These are phyloP conservation scores for Cacoxenus indagator DNA, from an alignment of 2,888 invertebrate genomes.

Conservation along the genomic window DNA sequence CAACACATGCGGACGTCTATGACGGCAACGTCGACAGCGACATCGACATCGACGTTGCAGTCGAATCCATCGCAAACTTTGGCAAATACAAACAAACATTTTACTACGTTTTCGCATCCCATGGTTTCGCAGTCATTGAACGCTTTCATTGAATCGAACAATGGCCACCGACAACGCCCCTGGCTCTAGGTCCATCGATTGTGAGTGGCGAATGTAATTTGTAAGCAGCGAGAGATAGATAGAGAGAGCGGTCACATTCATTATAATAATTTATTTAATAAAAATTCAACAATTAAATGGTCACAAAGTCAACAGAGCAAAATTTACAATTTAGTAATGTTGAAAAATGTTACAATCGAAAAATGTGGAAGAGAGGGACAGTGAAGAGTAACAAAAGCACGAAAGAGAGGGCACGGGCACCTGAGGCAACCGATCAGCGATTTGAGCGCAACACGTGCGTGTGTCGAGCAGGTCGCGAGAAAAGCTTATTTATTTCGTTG, in stretches of 20 bases:
- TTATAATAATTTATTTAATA: slow-evolving; percentile 64
- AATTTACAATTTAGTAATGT: slow-evolving; percentile 16
- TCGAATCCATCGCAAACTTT: no score
- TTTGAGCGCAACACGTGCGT: neutral
- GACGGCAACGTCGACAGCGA: neutral
- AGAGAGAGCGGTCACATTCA: slow-evolving; percentile 40
- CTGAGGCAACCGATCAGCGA: neutral
- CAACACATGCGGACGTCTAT: neutral
- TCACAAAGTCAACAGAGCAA: slow-evolving; percentile 27
- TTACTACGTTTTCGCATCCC: neutral
- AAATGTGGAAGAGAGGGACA: neutral
- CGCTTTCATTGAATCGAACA: slow-evolving; percentile 18
- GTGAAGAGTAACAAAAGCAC: neutral
- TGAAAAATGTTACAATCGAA: neutral
- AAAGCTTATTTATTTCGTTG: neutral
- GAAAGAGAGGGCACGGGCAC: neutral
- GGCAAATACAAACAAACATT: slow-evolving; percentile 1
- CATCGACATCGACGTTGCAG: neutral
- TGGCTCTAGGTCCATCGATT: neutral
- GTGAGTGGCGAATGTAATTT: neutral
- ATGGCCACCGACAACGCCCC: neutral
- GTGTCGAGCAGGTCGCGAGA: slow-evolving; percentile 1
- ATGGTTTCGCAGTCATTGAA: slow-evolving; percentile 20
- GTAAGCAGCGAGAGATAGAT: neutral
- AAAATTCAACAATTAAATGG: slow-evolving; percentile 64